These are phyloP conservation scores for Hippopotamyrus pictus DNA, from an alignment of 2,797 vertebrate species.

Conservation along the genomic window DNA sequence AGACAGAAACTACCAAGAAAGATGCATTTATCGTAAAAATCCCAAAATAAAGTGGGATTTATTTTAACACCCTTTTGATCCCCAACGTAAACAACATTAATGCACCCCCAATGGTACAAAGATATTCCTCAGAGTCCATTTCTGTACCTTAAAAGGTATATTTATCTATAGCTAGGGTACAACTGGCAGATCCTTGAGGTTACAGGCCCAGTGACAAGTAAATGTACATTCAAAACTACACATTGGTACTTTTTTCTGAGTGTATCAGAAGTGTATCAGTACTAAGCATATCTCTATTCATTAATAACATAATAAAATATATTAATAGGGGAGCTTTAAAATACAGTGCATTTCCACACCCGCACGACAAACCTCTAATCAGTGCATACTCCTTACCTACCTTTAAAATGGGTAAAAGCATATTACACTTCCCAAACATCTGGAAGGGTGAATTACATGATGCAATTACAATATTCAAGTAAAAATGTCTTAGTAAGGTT, in stretches of 20 bases:
- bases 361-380: neutral
- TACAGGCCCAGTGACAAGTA: neutral
- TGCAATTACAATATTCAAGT: neutral
- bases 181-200: neutral
- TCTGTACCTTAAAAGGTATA: neutral
- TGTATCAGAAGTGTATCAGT: no score
- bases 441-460: neutral
- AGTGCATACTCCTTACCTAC: neutral
- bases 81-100: neutral
- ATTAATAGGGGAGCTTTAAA: neutral
- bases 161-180: neutral
- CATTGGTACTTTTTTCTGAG: neutral
- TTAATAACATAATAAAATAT: neutral
- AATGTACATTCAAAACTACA: neutral
- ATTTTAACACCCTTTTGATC: neutral
- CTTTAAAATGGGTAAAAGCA: neutral
- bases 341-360: neutral
- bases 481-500: neutral
- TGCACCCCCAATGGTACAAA: neutral
- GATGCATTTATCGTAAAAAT: neutral
- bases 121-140: neutral
- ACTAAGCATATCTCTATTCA: neutral
- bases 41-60: neutral
- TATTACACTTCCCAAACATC: neutral
- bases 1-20: neutral